Base-by-base conservation (phyloP, 64 coral and sea anemone genomes). In the Montipora sp. region DNA sequence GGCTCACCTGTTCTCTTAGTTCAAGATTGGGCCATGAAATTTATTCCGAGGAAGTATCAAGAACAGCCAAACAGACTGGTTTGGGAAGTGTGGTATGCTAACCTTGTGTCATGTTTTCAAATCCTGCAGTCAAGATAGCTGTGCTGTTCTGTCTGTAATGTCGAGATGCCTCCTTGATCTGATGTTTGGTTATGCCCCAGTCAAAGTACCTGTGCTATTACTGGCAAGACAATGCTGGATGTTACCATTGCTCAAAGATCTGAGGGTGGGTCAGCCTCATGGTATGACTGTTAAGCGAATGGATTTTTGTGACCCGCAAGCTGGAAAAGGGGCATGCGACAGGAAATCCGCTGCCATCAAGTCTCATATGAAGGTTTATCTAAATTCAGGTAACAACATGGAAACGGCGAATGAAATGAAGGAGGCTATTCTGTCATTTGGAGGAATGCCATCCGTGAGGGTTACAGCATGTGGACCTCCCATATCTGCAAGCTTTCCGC, bases 21-120 rank as follows among this genome's bases (percentile, higher is more conserved):
- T 16, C 83, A 66, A 9, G 83, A 87, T 16, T 87, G 83, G 59
- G 83, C 83, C 3, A 87, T 2, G 60, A 70, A 87, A n/a, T 87
- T 43, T 16, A 48, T 87, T 0, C 83, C 83, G 19, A 18, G 83
- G 22, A 87, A 87, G 16, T 87, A 73, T 18, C 18, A 65, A 8
- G 83, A 87, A 48, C n/a, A 87, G 83, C 83, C 83, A 87, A 70
- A 43, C n/a, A 3, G 83, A 72, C 65, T 87, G 83, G 83, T 87
- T 87, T 70, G 83, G 60, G 2, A 87, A 87, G 72, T 8, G 83
- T 3, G 63, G 65, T 7, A 87, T 44, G 15, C 61, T 66, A 14
- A 66, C 61, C 10, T 14, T 66, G 15, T 66, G 8, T 66, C 61
- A 66, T 66, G 61, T 66, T 13, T 66, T 66, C 15, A 66, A 66